Evolutionary conservation across 2,888 invertebrate genomes (phyloP), one percentile per base, ranked within the genome.

Genomic region (Neoscelio sp.): DNA sequence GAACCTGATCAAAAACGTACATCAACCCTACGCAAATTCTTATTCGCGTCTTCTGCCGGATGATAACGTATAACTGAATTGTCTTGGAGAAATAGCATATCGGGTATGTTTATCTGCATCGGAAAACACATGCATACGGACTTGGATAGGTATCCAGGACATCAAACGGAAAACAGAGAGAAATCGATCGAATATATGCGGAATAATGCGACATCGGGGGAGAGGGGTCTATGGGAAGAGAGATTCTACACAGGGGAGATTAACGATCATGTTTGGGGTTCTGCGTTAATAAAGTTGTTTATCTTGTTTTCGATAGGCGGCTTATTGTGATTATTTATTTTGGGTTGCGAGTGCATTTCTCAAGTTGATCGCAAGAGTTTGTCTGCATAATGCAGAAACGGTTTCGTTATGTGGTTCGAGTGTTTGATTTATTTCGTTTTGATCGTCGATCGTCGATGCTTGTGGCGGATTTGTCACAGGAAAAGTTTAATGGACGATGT

Each of bases 371-470:
- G 30, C 50, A 6, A 30, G 42, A 28, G 40, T 12, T 52, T 20
- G 17, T 46, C 64, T 73, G 54, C 48, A 56, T 65, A 65, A 73
- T 73, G 64, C 73, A 65, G 40, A 73, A 65, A 54, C 56, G 54
- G 56, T 40, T 46, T 65, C 30, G 54, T 73, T 52, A 42, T 62
- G 38, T 4, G 40, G 56, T 28, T 64, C 64, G 48, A 65, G 73
- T 73, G 73, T 73, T 58, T 74, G 74, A 74, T 74, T 74, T 74
- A 74, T 65, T 74, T 65, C 65, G 38, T 50, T 60, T 40, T 52
- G 74, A 75, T 75, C 50, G 67, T 20, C 60, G 50, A 67, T 67
- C 58, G 74, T 48, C 17, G 33, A 46, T 65, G 58, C 56, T 73
- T 73, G 54, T 50, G 28, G 20, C 28, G 38, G 10, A 62, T 42